Percentiles rank a stretch among this genome's conserved stretches.
These are phyloP conservation scores for Cydia strobilella DNA, from an alignment of 1,140 invertebrate genomes.

Conservation along the genomic window DNA sequence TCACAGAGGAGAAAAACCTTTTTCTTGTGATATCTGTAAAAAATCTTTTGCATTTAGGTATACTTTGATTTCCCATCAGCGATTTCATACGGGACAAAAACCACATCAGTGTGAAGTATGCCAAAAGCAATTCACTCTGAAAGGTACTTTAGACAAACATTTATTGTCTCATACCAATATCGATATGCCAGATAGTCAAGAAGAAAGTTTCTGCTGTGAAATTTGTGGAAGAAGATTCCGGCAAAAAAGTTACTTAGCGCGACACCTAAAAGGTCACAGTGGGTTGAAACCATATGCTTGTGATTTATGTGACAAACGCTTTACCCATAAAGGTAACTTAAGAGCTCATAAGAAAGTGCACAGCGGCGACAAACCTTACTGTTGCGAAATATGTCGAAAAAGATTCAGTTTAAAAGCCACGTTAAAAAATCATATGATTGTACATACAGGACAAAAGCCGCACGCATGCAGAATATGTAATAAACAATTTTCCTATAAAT, in stretches of 20 bases:
- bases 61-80: neutral
- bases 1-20: slow-evolving; percentile 14
- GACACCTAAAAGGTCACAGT: slow-evolving; percentile 12
- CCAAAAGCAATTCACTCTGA: neutral
- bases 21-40: neutral
- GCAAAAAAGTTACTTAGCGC: slow-evolving; percentile 5
- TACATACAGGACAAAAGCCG: slow-evolving; percentile 1
- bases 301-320: slow-evolving; percentile 4
- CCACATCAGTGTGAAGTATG: slow-evolving; percentile 10
- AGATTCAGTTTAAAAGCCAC: neutral
- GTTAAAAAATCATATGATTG: slow-evolving; percentile 5
- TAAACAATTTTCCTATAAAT: slow-evolving; percentile 15
- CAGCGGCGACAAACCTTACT: neutral
- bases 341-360: slow-evolving; percentile 15
- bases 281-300: slow-evolving; percentile 18
- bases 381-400: slow-evolving; percentile 13
- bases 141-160: slow-evolving; percentile 8
- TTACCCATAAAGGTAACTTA: slow-evolving; percentile 18
- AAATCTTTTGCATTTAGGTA: slow-evolving; percentile 12
- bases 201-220: slow-evolving; percentile 12
- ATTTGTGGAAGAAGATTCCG: slow-evolving; percentile 15
- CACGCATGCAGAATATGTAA: slow-evolving; percentile 20
- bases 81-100: slow-evolving; percentile 8
- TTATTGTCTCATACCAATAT: neutral
- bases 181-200: slow-evolving; percentile 8